phyloP scores from a whole-genome alignment of 2,797 vertebrate genomes.

The Antennarius maculatus region DNA sequence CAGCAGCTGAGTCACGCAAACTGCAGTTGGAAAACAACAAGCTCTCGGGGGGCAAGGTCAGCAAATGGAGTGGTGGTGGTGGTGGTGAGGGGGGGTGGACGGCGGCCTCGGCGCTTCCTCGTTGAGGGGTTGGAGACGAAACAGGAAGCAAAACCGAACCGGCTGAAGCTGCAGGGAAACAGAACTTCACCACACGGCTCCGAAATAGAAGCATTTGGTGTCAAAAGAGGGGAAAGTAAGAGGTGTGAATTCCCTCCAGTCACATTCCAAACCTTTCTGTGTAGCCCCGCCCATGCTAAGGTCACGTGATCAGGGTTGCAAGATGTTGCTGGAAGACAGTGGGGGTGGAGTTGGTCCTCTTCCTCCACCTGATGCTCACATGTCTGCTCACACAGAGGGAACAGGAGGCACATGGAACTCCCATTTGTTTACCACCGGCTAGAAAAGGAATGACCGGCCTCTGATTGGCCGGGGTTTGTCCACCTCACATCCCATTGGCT shows the following conservation, averaged over 20 bases:
- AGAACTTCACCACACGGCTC: too few species aligned
- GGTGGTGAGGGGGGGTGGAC: slow-evolving; percentile 22
- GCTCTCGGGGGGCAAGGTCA: slow-evolving; percentile 22
- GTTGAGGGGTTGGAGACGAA: slow-evolving; percentile 53
- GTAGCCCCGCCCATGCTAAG: slow-evolving; percentile 32
- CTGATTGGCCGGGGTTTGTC: slow-evolving; percentile 46
- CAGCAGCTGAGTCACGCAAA: slow-evolving; percentile 38
- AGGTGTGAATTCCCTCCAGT: too few species aligned
- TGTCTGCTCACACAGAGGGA: slow-evolving; percentile 61
- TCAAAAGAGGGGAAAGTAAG: too few species aligned
- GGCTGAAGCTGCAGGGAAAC: too few species aligned
- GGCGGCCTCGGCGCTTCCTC: too few species aligned
- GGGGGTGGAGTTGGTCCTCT: slow-evolving; percentile 12
- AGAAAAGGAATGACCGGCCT: not conserved
- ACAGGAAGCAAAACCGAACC: slow-evolving; percentile 5
- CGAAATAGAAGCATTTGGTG: too few species aligned
- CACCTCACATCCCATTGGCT: slow-evolving; percentile 46
- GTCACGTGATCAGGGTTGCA: slow-evolving; percentile 32
- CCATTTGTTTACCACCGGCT: slow-evolving; percentile 68
- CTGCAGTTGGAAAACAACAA: slow-evolving; percentile 37
- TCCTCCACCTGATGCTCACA: slow-evolving; percentile 58
- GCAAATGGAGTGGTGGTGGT: too few species aligned
- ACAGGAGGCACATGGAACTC: slow-evolving; percentile 71
- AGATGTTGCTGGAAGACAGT: slow-evolving; percentile 29
- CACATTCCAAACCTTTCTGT: not conserved